These are phyloP conservation scores for Heteronetta atricapilla DNA, from an alignment of 2,113 vertebrate genomes.

Conservation along the genomic window DNA sequence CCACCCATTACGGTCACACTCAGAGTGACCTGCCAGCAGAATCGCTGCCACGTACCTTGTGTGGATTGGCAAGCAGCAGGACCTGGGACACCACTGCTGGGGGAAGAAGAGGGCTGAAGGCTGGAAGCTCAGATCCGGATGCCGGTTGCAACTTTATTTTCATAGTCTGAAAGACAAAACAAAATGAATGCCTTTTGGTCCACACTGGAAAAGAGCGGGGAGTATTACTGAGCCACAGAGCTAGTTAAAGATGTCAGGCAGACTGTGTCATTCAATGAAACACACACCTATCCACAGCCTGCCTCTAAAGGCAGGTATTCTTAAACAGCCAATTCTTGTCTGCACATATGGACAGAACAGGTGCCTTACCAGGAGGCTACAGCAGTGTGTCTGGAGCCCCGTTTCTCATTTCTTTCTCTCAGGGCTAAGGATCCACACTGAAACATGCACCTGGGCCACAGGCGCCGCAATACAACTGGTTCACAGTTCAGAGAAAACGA, in stretches of 20 bases:
- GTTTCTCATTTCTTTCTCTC: too few species aligned
- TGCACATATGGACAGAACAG: background rate
- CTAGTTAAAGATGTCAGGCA: background rate
- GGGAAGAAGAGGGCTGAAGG: slow-evolving; percentile 85
- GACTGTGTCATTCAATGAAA: background rate
- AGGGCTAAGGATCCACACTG: background rate
- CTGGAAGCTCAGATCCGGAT: slow-evolving; percentile 79
- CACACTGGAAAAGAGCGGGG: background rate
- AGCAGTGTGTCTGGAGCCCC: background rate
- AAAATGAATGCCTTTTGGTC: background rate
- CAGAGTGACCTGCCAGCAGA: background rate
- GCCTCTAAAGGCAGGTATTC: background rate
- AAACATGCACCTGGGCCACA: background rate
- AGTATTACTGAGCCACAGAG: background rate
- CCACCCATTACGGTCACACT: accelerated
- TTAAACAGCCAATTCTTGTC: background rate
- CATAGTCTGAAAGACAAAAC: slow-evolving; percentile 76
- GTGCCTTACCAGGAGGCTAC: background rate
- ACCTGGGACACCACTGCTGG: slow-evolving; percentile 85
- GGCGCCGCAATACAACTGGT: background rate
- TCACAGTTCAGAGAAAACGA: accelerated
- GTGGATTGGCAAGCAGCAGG: slow-evolving; percentile 86
- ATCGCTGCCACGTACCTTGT: slow-evolving; percentile 62
- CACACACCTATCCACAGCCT: background rate
- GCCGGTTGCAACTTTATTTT: slow-evolving; percentile 85